Evolutionary conservation across 2,797 vertebrate species (phyloP).

Genomic region (Falco naumanni): DNA sequence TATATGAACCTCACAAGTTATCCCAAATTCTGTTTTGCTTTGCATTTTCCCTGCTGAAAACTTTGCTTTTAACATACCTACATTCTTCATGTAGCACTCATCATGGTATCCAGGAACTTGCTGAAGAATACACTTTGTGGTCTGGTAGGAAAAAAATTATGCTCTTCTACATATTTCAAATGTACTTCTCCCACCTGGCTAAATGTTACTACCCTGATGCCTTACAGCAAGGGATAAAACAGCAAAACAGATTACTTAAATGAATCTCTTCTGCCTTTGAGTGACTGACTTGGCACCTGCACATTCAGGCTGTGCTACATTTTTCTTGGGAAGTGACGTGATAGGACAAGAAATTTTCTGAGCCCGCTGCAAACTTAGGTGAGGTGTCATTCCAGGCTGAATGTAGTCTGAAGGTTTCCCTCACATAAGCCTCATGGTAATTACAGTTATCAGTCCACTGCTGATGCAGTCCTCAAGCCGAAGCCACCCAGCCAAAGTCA

Average conservation of each 20-base stretch:
- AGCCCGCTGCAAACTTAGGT: not conserved
- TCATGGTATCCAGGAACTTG: not conserved
- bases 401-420: not conserved
- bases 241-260: not conserved
- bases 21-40: not conserved
- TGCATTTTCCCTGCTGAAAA: not conserved
- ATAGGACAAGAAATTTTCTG: slow-evolving; percentile 3
- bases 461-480: not conserved
- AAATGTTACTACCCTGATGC: not conserved
- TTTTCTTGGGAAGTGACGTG: not conserved
- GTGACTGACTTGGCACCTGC: not conserved
- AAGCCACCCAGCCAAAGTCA: not conserved
- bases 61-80: not conserved
- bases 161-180: not conserved
- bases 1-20: not conserved
- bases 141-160: not conserved
- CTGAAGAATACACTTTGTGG: not conserved
- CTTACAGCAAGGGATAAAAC: not conserved
- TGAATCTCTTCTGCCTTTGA: not conserved
- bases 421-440: not conserved
- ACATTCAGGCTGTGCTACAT: not conserved
- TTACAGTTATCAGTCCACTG: not conserved
- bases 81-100: not conserved
- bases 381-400: not conserved
- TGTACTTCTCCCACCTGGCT: not conserved